phyloP scores from a whole-genome alignment of 2,113 vertebrate genomes.

The Boulengeromyrus knoepffleri region DNA sequence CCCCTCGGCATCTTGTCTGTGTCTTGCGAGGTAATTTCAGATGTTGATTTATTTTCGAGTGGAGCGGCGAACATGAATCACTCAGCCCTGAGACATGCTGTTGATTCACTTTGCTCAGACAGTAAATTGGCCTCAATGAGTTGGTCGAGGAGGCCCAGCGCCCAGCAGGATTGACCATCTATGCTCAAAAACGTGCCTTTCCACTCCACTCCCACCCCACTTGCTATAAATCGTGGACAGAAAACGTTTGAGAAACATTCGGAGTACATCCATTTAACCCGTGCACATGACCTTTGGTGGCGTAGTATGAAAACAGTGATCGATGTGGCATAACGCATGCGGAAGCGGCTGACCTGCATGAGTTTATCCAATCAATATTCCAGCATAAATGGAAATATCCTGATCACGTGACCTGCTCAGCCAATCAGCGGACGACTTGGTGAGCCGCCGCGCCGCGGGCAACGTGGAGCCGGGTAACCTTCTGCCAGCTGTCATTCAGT shows the following conservation, averaged over 20 bases:
- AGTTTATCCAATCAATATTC: background rate
- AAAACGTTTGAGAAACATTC: background rate
- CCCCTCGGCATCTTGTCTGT: background rate
- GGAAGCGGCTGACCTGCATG: background rate
- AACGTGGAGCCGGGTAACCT: background rate
- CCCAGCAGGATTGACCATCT: background rate
- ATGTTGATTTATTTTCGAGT: conserved; percentile 24
- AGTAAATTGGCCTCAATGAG: background rate
- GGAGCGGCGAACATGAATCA: background rate
- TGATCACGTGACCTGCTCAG: background rate
- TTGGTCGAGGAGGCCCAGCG: background rate
- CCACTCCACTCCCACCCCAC: background rate
- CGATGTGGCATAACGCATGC: background rate
- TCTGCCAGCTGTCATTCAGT: conserved; percentile 35
- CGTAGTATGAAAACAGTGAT: background rate
- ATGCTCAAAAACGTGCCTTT: background rate
- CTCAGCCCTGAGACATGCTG: conserved; percentile 4
- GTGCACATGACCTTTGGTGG: background rate
- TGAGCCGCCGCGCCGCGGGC: background rate
- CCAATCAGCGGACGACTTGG: conserved; percentile 7
- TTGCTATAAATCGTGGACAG: background rate
- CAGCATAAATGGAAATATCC: background rate
- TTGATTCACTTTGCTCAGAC: background rate
- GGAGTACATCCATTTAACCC: background rate
- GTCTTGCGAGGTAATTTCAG: background rate